A percentile compares a stretch with the other conserved stretches of the same genome.
These are phyloP conservation scores for Microcebus griseorufus DNA, from an alignment of 2,113 vertebrate species.

Conservation along the genomic window DNA sequence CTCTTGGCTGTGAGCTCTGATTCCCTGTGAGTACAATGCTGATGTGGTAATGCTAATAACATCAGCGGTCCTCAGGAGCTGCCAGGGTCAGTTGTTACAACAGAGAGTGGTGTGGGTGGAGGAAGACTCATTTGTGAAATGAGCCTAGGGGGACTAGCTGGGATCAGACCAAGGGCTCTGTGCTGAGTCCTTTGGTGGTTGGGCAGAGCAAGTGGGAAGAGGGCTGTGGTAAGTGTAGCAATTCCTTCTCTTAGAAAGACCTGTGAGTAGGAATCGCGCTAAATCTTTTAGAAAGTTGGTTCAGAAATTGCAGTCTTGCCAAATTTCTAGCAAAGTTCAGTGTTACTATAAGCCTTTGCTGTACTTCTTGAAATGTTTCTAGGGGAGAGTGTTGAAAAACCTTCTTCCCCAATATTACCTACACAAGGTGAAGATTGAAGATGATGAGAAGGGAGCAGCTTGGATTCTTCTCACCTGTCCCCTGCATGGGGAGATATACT, in stretches of 20 bases:
- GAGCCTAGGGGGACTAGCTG: background rate
- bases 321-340: constrained; percentile 38
- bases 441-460: background rate
- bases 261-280: background rate
- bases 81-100: background rate
- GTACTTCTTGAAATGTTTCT: constrained; percentile 57
- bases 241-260: background rate
- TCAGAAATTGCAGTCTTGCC: constrained; percentile 43
- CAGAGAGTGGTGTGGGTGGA: background rate
- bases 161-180: background rate
- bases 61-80: background rate
- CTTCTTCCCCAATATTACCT: background rate
- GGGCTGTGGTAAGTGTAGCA: background rate
- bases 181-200: background rate
- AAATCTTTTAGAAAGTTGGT: constrained; percentile 18
- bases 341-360: constrained; percentile 55
- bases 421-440: background rate
- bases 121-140: background rate
- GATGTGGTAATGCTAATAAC: background rate
- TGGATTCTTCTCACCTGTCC: background rate
- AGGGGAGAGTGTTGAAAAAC: background rate
- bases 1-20: no score
- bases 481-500: background rate
- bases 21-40: background rate
- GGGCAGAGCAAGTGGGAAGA: background rate